These are phyloP conservation scores for Pissodes strobi DNA, from an alignment of 1,140 invertebrate genomes.

Conservation along the genomic window DNA sequence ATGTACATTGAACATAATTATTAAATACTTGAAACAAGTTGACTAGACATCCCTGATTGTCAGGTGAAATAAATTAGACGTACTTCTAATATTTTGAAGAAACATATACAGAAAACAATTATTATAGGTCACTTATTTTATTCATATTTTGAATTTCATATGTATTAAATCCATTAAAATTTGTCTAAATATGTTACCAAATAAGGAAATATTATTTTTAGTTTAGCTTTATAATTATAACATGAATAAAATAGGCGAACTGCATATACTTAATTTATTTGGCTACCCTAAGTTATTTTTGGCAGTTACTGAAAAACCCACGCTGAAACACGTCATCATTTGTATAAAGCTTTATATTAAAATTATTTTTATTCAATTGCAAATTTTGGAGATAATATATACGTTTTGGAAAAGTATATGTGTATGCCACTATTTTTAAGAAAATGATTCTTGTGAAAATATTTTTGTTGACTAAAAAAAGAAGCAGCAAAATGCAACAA, in stretches of 20 bases:
- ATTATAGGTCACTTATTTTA: not conserved
- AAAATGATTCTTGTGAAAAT: no score
- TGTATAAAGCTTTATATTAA: not conserved
- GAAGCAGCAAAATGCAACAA: no score
- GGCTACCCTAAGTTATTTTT: not conserved
- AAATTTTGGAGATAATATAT: no score
- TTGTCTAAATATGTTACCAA: not conserved
- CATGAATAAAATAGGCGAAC: no score
- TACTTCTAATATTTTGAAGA: not conserved
- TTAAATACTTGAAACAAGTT: not conserved
- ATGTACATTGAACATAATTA: not conserved
- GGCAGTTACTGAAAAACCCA: constrained; percentile 1
- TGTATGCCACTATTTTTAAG: no score
- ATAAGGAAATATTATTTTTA: not conserved
- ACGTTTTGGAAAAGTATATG: no score
- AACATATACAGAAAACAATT: not conserved
- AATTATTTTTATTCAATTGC: not conserved
- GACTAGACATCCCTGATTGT: constrained; percentile 5
- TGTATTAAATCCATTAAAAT: not conserved
- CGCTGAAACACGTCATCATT: not conserved
- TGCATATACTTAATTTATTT: not conserved
- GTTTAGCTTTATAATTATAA: no score
- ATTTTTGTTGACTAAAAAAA: no score
- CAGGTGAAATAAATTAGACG: constrained; percentile 13
- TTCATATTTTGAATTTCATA: not conserved